Conservation (phyloP, 2,113 vertebrate genomes). For the Cyanoderma ruficeps region DNA sequence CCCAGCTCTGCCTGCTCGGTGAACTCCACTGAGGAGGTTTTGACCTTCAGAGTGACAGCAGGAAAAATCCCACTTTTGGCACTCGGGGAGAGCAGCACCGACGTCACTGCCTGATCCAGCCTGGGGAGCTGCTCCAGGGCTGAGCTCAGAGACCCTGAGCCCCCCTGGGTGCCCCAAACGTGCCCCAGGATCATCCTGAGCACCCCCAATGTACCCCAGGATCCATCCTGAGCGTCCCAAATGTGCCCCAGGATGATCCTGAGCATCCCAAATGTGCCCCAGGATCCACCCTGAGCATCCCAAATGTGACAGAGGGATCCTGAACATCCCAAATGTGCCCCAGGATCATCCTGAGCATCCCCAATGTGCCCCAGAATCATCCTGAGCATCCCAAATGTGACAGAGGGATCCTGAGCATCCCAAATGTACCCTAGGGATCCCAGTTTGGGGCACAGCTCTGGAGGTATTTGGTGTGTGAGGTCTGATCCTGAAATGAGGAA, state of each 20-base stretch:
- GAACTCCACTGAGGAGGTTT: neutral
- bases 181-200: no score
- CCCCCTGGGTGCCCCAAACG: neutral
- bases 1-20: neutral
- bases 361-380: no score
- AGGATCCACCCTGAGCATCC: neutral
- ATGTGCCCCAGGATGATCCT: neutral
- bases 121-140: neutral
- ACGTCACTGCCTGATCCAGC: neutral
- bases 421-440: no score
- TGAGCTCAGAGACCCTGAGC: neutral
- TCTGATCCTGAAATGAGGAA: no score
- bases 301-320: neutral
- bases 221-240: neutral
- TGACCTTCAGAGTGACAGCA: constrained; percentile 40
- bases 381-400: no score
- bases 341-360: no score
- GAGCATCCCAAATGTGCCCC: no score
- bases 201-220: neutral
- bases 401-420: no score
- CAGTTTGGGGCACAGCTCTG: no score
- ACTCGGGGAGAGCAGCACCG: neutral
- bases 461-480: no score
- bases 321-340: no score
- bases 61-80: neutral